phyloP scores from a whole-genome alignment of 2,888 invertebrate species.

The Eupeodes luniger region DNA sequence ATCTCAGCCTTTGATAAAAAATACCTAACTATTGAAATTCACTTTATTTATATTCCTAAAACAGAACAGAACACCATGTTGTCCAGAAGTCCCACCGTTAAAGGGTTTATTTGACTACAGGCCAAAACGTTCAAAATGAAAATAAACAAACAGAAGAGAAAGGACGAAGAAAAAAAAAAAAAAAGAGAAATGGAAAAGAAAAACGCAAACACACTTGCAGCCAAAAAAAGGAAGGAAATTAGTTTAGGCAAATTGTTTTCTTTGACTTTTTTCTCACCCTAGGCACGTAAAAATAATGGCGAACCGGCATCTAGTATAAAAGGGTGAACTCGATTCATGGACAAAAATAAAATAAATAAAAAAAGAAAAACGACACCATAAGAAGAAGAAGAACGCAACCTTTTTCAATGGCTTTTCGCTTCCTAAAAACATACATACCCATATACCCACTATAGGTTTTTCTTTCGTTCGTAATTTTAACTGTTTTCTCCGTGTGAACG shows the following conservation, averaged over 20 bases:
- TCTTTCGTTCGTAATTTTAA: slow-evolving; percentile 48
- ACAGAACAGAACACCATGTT: slow-evolving; percentile 6
- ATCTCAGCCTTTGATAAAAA: neutral
- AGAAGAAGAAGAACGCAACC: slow-evolving; percentile 33
- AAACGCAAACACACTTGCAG: slow-evolving; percentile 36
- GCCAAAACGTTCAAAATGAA: slow-evolving; percentile 76
- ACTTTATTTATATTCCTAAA: neutral
- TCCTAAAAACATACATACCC: neutral
- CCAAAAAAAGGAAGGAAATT: slow-evolving; percentile 80
- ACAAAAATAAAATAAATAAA: neutral
- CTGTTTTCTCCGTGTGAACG: slow-evolving; percentile 67
- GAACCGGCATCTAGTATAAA: slow-evolving; percentile 13
- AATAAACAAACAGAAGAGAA: slow-evolving; percentile 49
- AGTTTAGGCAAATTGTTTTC: slow-evolving; percentile 83
- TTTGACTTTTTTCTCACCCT: slow-evolving; percentile 59
- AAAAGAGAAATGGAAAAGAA: slow-evolving; percentile 78
- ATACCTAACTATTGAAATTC: neutral
- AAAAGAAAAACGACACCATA: neutral
- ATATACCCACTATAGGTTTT: neutral
- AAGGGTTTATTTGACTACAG: slow-evolving; percentile 18
- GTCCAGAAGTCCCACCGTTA: neutral
- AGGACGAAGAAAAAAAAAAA: slow-evolving; percentile 45
- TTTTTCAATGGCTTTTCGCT: slow-evolving; percentile 44
- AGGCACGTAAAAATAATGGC: slow-evolving; percentile 60
- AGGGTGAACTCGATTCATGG: slow-evolving; percentile 14